Conservation (phyloP, 2,888 invertebrate species). For the Bombylius major region DNA sequence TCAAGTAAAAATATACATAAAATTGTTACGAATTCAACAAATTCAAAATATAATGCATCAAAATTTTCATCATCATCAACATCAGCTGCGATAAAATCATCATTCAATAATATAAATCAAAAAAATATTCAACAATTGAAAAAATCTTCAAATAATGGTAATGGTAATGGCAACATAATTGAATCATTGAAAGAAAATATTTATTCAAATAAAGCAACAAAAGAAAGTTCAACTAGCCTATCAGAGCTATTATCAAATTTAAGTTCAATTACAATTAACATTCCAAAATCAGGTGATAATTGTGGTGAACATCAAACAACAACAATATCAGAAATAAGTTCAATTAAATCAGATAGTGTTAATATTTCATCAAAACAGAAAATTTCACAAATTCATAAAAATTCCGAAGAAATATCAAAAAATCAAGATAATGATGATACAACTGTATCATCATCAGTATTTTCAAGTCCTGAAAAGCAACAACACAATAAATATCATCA, state of each 20-base stretch:
- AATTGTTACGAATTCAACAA: background rate
- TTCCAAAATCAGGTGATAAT: constrained; percentile 16
- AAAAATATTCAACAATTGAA: background rate
- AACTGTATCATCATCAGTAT: constrained; percentile 23
- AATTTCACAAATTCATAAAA: background rate
- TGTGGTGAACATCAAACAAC: background rate
- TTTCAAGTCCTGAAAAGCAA: constrained; percentile 23
- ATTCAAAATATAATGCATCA: background rate
- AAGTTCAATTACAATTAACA: constrained; percentile 21
- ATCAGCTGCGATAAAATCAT: background rate
- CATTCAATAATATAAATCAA: background rate
- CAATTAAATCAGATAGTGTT: constrained; percentile 15
- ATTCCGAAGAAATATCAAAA: background rate
- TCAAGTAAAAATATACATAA: background rate
- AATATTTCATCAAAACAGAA: background rate
- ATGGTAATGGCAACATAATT: no score
- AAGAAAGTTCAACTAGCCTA: constrained; percentile 10
- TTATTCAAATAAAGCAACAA: background rate
- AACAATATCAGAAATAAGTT: constrained; percentile 19
- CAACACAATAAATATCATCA: no score
- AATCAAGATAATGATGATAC: constrained; percentile 20
- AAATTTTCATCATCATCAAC: background rate
- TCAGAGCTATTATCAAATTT: constrained; percentile 22
- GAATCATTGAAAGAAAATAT: background rate
- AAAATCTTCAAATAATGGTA: no score